Base-by-base conservation (phyloP, 2,888 invertebrate genomes). In the Tillus elongatus region DNA sequence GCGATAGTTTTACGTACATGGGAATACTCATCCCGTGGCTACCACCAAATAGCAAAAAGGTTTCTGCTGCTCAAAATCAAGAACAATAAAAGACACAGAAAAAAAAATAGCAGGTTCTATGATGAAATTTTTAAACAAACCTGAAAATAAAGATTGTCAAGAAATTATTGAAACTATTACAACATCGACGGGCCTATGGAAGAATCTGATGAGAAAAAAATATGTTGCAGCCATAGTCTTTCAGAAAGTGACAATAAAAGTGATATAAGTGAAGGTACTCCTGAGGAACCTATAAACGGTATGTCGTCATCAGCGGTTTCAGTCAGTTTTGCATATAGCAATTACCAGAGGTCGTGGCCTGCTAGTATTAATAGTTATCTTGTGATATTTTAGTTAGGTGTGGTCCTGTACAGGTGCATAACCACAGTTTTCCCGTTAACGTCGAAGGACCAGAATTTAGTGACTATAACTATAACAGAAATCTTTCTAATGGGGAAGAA, bases 401-500 rank as follows among this genome's bases (percentile, higher is more conserved):
- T n/a, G n/a, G n/a, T n/a, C n/a, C 39, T 27, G 35, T 31, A 35
- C 35, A 39, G 35, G 30, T 32, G 30, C n/a, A n/a, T n/a, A n/a
- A n/a, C n/a, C n/a, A n/a, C n/a, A n/a, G n/a, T n/a, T n/a, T n/a
- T n/a, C n/a, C n/a, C n/a, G n/a, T n/a, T n/a, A 36, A 39, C 32
- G 31, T 37, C 15, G 15, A 37, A 15, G 33, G 35, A 31, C 14
- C 30, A 35, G 34, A 35, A 34, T 38, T 38, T 34, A 19, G 11
- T 16, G 15, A 19, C 12, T 28, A 35, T 13, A 40, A 44, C 34
- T 44, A 30, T 31, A 16, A 26, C 28, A 42, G 42, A 42, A 27
- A 37, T 30, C 31, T 44, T 26, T 11, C 34, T 16, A 42, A 40
- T 38, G 36, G 40, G n/a, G 38, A 42, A 42, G 35, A 40, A 36